Conservation (phyloP, 2,797 vertebrate genomes). For the Cyprinodon diabolis region DNA sequence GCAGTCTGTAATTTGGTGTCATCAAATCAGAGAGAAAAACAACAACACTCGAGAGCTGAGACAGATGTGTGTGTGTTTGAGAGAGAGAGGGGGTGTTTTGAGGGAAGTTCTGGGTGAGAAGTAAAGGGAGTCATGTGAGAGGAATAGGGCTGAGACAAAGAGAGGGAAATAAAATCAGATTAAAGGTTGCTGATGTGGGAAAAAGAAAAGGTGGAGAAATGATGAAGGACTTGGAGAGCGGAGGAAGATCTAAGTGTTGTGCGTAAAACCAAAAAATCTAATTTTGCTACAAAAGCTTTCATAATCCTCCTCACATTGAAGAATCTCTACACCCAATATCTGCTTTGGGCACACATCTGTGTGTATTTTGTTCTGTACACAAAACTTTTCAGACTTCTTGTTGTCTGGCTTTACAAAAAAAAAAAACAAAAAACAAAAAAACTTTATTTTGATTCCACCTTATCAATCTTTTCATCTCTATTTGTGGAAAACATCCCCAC, state of each 20-base stretch:
- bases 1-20: slow-evolving; percentile 82
- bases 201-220: slow-evolving; percentile 3
- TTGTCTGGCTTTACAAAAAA: not conserved
- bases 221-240: not conserved
- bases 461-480: not conserved
- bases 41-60: slow-evolving; percentile 60
- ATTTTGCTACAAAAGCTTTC: slow-evolving; percentile 3
- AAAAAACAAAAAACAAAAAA: too few relatives aligned
- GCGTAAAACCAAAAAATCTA: slow-evolving; percentile 5
- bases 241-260: not conserved
- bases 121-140: slow-evolving; percentile 44
- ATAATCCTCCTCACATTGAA: slow-evolving; percentile 3
- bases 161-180: not conserved
- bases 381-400: not conserved
- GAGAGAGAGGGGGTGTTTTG: slow-evolving; percentile 19
- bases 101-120: slow-evolving; percentile 24
- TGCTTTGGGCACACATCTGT: not conserved
- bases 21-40: slow-evolving; percentile 76
- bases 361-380: not conserved
- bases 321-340: not conserved
- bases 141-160: slow-evolving; percentile 9
- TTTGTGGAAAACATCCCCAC: not conserved
- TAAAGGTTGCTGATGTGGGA: not conserved
- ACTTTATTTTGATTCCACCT: not conserved
- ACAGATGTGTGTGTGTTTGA: slow-evolving; percentile 23